Conservation (phyloP, 2,797 vertebrate species). For the Squalus acanthias region DNA sequence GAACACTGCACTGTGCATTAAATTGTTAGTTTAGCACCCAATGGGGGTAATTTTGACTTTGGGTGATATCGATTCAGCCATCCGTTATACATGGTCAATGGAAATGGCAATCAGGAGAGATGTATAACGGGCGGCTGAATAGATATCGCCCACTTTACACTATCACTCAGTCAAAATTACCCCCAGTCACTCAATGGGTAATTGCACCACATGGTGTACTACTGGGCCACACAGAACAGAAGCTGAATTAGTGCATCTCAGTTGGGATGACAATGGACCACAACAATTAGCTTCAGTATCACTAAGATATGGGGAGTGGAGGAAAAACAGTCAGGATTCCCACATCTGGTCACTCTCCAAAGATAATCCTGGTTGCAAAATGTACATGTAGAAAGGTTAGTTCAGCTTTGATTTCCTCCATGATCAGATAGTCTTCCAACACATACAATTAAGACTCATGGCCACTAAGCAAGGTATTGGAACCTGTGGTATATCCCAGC, state of each 20-base stretch:
- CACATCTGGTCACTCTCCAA: background rate
- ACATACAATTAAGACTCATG: background rate
- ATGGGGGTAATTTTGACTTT: background rate
- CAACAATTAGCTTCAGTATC: background rate
- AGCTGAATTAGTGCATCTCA: background rate
- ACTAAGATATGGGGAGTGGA: background rate
- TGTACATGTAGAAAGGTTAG: background rate
- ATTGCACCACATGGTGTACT: background rate
- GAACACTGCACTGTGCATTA: background rate
- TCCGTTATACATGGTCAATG: background rate
- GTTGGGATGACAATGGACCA: background rate
- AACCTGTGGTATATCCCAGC: background rate
- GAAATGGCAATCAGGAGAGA: background rate
- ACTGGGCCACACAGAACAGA: background rate
- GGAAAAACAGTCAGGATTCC: background rate
- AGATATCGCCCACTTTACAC: background rate
- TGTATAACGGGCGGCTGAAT: no score
- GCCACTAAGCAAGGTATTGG: background rate
- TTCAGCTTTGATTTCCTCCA: background rate
- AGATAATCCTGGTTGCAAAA: background rate
- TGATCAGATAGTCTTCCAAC: background rate
- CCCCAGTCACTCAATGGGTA: background rate
- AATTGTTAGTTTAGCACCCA: background rate
- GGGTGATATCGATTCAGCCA: background rate
- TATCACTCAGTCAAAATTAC: background rate